phyloP scores from a whole-genome alignment of 2,888 invertebrate genomes.

The Spodoptera picta region DNA sequence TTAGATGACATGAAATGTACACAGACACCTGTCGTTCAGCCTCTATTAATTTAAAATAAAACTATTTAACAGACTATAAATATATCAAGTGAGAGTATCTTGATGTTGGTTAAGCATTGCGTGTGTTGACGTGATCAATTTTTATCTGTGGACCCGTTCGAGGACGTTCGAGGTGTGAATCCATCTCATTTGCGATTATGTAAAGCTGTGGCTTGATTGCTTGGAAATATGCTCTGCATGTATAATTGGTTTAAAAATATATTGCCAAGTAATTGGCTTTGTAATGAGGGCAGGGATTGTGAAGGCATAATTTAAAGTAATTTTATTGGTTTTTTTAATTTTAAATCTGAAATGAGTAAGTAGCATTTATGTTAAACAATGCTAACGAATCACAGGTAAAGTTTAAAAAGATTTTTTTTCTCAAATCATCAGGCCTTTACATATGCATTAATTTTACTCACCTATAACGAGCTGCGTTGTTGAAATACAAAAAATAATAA shows the following conservation, averaged over 20 bases:
- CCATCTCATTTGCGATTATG: constrained; percentile 38
- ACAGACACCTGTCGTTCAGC: constrained; percentile 42
- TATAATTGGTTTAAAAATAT: neutral
- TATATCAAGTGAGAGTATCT: constrained; percentile 47
- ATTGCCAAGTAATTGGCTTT: constrained; percentile 12
- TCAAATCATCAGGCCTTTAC: too few relatives aligned
- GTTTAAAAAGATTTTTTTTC: too few relatives aligned
- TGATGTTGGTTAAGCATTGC: constrained; percentile 38
- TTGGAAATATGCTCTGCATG: neutral
- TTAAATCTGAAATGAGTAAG: too few relatives aligned
- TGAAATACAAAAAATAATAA: constrained; percentile 52
- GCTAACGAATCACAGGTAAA: too few relatives aligned
- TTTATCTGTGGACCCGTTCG: constrained; percentile 44
- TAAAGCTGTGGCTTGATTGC: constrained; percentile 18
- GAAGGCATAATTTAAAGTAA: too few relatives aligned
- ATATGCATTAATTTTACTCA: too few relatives aligned
- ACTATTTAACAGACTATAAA: constrained; percentile 41
- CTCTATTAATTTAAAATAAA: constrained; percentile 50
- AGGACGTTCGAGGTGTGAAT: constrained; percentile 31
- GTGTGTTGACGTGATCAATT: constrained; percentile 48
- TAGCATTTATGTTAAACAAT: too few relatives aligned
- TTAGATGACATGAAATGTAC: constrained; percentile 1
- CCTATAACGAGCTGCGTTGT: constrained; percentile 12
- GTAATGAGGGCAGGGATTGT: neutral
- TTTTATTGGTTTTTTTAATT: too few relatives aligned